These are phyloP conservation scores for Hyalella azteca DNA, from an alignment of 2,888 invertebrate species.

Conservation along the genomic window DNA sequence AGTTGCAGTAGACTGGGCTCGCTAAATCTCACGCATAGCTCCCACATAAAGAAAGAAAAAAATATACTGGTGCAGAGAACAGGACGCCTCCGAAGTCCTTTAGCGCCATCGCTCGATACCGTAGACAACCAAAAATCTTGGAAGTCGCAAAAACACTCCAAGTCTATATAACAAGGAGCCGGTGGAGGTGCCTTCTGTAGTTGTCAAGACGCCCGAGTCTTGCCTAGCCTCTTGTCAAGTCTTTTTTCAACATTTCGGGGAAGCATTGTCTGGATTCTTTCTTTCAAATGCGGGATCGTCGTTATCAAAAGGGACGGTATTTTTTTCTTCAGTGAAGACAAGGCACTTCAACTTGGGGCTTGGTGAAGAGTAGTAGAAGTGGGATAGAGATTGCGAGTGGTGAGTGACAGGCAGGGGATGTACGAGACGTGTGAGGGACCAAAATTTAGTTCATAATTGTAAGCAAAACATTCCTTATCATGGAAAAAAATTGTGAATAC, in stretches of 20 bases:
- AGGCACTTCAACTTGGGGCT: not conserved
- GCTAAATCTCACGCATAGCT: too few species aligned
- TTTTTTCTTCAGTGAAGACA: constrained; percentile 5
- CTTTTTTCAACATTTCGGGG: constrained; percentile 31
- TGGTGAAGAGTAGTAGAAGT: not conserved
- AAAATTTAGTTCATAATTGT: not conserved
- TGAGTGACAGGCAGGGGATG: not conserved
- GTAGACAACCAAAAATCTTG: constrained; percentile 3
- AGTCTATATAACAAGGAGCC: constrained; percentile 21
- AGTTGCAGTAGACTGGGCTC: too few species aligned
- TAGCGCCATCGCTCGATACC: not conserved
- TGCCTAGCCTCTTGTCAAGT: constrained; percentile 33
- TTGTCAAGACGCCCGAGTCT: constrained; percentile 23
- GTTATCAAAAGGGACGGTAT: constrained; percentile 14
- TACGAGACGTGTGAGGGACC: not conserved
- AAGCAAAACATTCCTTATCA: too few species aligned
- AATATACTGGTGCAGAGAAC: too few species aligned
- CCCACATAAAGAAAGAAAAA: too few species aligned
- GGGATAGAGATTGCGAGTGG: not conserved
- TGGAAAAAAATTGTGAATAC: too few species aligned
- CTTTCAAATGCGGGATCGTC: constrained; percentile 28
- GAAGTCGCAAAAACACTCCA: constrained; percentile 12
- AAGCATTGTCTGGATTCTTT: constrained; percentile 30
- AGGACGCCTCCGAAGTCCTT: too few species aligned
- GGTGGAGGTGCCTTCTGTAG: not conserved